These are phyloP conservation scores for Thera obeliscata DNA, from an alignment of 2,888 invertebrate genomes.

Conservation along the genomic window DNA sequence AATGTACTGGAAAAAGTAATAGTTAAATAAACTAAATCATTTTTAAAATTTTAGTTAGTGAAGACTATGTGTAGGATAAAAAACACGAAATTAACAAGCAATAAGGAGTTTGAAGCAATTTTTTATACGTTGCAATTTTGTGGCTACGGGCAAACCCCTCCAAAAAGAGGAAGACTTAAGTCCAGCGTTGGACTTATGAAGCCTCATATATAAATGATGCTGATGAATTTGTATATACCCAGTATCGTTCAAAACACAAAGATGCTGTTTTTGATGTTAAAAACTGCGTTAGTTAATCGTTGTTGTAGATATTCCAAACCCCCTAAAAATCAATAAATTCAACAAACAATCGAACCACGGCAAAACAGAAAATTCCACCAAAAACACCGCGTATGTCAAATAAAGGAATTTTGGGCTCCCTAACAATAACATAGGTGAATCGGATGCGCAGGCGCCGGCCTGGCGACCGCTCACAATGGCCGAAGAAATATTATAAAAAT, in stretches of 20 bases:
- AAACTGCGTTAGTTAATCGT: conserved; percentile 2
- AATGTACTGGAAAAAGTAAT: conserved; percentile 46
- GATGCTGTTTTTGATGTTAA: not conserved
- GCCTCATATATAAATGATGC: no score
- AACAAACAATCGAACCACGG: conserved; percentile 43
- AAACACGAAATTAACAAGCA: no score
- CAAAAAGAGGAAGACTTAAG: no score
- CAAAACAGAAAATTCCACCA: conserved; percentile 66
- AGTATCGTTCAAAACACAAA: not conserved
- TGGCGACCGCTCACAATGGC: conserved; percentile 63
- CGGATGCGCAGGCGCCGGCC: conserved; percentile 77
- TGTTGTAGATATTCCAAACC: not conserved
- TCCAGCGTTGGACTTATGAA: no score
- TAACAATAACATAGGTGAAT: conserved; percentile 75
- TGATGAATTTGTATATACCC: no score
- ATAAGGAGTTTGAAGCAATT: no score
- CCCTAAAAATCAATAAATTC: conserved; percentile 19
- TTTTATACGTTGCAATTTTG: no score
- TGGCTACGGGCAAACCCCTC: no score
- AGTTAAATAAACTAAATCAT: no score
- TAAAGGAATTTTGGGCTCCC: conserved; percentile 73
- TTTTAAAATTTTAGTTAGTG: no score
- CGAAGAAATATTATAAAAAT: conserved; percentile 67
- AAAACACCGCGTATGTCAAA: conserved; percentile 76
- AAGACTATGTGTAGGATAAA: no score